Percentiles rank a stretch among this genome's conserved stretches.
These are phyloP conservation scores for Xenopus laevis DNA, from an alignment of 2,113 vertebrate genomes.

Conservation along the genomic window DNA sequence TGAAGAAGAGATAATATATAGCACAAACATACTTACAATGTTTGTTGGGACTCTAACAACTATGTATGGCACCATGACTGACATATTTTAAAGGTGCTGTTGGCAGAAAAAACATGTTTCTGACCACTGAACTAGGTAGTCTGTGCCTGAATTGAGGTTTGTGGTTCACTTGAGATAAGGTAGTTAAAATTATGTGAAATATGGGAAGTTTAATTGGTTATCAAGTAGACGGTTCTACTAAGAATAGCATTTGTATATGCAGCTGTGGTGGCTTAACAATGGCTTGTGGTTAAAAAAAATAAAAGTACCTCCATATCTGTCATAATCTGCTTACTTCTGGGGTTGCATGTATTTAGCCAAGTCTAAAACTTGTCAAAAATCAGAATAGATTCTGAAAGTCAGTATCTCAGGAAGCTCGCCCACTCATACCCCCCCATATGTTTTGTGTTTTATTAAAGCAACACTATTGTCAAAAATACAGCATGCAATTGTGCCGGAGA, in stretches of 20 bases:
- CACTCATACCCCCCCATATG: too few species aligned
- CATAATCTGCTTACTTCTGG: slow-evolving; percentile 1
- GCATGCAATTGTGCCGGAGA: too few species aligned
- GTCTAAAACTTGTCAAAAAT: background rate
- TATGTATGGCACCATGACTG: background rate
- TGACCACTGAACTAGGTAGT: slow-evolving; percentile 17
- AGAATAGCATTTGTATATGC: slow-evolving; percentile 55
- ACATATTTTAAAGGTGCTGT: background rate
- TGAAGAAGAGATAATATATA: too few species aligned
- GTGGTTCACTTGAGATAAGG: slow-evolving; percentile 33
- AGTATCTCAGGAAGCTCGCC: too few species aligned
- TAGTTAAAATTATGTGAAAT: slow-evolving; percentile 42
- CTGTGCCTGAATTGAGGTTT: slow-evolving; percentile 44
- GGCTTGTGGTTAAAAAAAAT: slow-evolving; percentile 44
- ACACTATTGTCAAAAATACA: too few species aligned
- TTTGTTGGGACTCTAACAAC: background rate
- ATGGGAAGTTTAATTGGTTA: slow-evolving; percentile 46
- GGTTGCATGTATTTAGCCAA: background rate
- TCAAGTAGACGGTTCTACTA: slow-evolving; percentile 51
- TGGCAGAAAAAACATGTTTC: background rate
- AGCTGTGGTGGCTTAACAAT: slow-evolving; percentile 54
- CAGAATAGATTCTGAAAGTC: background rate
- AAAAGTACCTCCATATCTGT: slow-evolving; percentile 13
- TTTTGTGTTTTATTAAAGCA: too few species aligned
- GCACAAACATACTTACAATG: too few species aligned